A percentile compares a stretch with the other conserved stretches of the same genome.
These are phyloP conservation scores for Thymelicus lineola DNA, from an alignment of 2,888 invertebrate genomes.

Conservation along the genomic window DNA sequence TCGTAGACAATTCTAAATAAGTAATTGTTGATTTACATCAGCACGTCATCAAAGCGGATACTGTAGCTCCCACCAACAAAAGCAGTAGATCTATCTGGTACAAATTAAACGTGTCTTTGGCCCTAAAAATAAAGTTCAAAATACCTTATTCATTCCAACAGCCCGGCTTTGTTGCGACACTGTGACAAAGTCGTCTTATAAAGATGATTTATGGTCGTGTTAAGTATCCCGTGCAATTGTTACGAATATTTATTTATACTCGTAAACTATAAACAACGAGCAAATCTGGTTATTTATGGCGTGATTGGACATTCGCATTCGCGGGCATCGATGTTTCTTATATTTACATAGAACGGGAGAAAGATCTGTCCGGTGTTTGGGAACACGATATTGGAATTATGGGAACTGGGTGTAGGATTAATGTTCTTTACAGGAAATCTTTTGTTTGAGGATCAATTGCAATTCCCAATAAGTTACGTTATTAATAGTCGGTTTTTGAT, in stretches of 20 bases:
- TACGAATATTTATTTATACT: constrained; percentile 82
- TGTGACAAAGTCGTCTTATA: constrained; percentile 83
- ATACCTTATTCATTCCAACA: constrained; percentile 50
- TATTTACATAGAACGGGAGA: constrained; percentile 47
- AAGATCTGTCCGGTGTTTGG: constrained; percentile 36
- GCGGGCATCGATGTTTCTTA: constrained; percentile 56
- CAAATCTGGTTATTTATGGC: constrained; percentile 83
- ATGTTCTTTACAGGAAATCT: constrained; percentile 4
- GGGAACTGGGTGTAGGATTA: constrained; percentile 29
- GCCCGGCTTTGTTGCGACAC: constrained; percentile 67
- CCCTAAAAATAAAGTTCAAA: constrained; percentile 58
- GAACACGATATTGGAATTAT: constrained; percentile 33
- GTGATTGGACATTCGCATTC: constrained; percentile 79
- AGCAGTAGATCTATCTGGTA: constrained; percentile 39
- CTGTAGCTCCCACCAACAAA: constrained; percentile 41
- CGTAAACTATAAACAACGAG: constrained; percentile 82
- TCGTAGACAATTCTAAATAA: not conserved
- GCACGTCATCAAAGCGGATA: constrained; percentile 47
- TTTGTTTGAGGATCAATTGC: constrained; percentile 17
- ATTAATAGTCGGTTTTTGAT: not conserved
- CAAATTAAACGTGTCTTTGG: constrained; percentile 42
- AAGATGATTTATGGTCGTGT: constrained; percentile 81
- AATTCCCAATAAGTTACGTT: not conserved
- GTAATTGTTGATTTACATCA: constrained; percentile 44
- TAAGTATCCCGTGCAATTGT: constrained; percentile 83